A percentile compares a stretch with the other conserved stretches of the same genome.
Evolutionary conservation across 2,888 invertebrate genomes (phyloP).

Genomic region (Pterobdella sp.): DNA sequence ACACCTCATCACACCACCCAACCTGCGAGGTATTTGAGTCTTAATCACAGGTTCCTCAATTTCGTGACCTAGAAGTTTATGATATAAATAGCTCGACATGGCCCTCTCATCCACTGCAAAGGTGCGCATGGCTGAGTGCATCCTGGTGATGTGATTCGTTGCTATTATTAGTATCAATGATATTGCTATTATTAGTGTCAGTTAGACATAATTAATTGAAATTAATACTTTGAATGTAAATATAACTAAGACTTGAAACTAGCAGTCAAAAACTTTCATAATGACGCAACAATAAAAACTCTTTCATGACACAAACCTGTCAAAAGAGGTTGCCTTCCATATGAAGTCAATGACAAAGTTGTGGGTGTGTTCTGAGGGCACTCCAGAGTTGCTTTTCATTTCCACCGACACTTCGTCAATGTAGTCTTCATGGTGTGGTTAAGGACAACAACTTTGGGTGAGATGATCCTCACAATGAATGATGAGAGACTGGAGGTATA

Average conservation of each 20-base stretch:
- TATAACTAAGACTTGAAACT: neutral
- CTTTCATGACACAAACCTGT: slow-evolving; percentile 57
- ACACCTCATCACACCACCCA: no score
- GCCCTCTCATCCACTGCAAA: slow-evolving; percentile 93
- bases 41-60: slow-evolving; percentile 82
- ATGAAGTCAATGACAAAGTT: slow-evolving; percentile 97
- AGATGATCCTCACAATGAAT: no score
- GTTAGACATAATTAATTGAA: no score
- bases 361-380: slow-evolving; percentile 84
- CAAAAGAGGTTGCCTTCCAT: slow-evolving; percentile 97
- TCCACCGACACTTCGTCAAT: slow-evolving; percentile 97
- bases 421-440: slow-evolving; percentile 57
- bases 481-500: no score
- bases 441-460: no score
- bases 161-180: neutral
- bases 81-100: slow-evolving; percentile 94
- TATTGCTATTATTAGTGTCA: no score
- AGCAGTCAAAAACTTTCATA: neutral
- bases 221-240: no score
- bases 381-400: slow-evolving; percentile 79
- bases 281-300: neutral
- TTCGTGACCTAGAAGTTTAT: slow-evolving; percentile 73
- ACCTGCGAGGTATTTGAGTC: slow-evolving; percentile 82
- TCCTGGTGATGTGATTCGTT: slow-evolving; percentile 56
- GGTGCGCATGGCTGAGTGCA: slow-evolving; percentile 85